Conservation (phyloP, 2,888 invertebrate species). For the Eristalis arbustorum region DNA sequence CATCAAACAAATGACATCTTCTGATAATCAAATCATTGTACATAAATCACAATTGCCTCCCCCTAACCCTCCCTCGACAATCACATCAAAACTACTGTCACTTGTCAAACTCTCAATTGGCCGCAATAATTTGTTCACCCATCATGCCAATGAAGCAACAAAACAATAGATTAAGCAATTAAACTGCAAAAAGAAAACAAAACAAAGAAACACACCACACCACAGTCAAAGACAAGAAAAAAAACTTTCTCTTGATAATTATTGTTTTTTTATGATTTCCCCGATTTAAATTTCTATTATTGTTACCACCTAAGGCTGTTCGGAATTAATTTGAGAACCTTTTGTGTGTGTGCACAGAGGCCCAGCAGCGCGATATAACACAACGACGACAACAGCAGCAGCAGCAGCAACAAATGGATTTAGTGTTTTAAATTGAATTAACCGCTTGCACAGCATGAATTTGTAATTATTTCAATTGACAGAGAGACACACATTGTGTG, state of each 20-base stretch:
- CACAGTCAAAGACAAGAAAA: neutral
- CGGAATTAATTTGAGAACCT: constrained; percentile 8
- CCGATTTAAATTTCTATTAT: constrained; percentile 28
- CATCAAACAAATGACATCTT: neutral
- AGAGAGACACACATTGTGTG: neutral
- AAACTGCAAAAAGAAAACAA: constrained; percentile 13
- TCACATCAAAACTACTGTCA: neutral
- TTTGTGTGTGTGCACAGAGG: neutral
- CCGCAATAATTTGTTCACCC: neutral
- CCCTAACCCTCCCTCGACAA: neutral
- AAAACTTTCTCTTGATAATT: constrained; percentile 35
- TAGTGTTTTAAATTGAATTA: constrained; percentile 25
- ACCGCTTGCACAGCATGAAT: constrained; percentile 31
- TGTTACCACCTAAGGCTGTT: constrained; percentile 16
- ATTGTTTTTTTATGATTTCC: constrained; percentile 28
- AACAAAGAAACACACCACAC: neutral
- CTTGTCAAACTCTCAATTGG: neutral
- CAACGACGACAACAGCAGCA: neutral
- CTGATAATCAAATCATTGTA: neutral
- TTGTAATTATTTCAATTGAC: constrained; percentile 40
- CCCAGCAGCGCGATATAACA: neutral
- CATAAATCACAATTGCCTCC: neutral
- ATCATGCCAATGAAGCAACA: neutral
- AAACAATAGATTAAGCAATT: neutral
- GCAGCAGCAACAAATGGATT: constrained; percentile 23